These are phyloP conservation scores for Rhegmatorhina hoffmannsi DNA, from an alignment of 2,113 vertebrate genomes.

Conservation along the genomic window DNA sequence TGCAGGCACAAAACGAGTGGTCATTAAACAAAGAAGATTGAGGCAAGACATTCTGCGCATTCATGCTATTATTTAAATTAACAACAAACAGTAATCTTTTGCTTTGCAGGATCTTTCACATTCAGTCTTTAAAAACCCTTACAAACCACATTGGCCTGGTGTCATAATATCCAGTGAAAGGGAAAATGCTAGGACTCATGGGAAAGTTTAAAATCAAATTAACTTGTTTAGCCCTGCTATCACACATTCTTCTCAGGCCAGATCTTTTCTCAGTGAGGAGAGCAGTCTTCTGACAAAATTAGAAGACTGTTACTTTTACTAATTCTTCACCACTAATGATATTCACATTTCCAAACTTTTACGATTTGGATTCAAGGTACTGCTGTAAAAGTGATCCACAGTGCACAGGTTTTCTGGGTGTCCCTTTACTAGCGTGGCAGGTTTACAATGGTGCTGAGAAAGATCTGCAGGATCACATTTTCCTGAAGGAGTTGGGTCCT, in stretches of 20 bases:
- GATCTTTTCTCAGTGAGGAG: background rate
- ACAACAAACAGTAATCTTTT: background rate
- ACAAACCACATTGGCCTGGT: background rate
- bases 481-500: background rate
- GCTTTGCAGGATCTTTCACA: background rate
- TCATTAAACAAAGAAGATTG: constrained; percentile 27
- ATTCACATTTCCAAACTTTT: background rate
- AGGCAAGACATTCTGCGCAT: background rate
- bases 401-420: background rate
- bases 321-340: background rate
- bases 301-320: background rate
- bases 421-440: background rate
- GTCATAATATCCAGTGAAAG: constrained; percentile 10
- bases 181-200: background rate
- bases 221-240: constrained; percentile 15
- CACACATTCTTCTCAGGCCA: background rate
- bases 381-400: background rate
- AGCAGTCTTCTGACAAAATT: background rate
- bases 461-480: background rate
- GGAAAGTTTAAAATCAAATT: constrained; percentile 20
- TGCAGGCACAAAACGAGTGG: background rate
- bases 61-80: constrained; percentile 24
- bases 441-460: background rate
- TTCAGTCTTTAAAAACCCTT: background rate
- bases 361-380: background rate